Evolutionary conservation across 2,113 vertebrate genomes (phyloP), one percentile per base, ranked within the genome.

Genomic region (Asarcornis scutulata): DNA sequence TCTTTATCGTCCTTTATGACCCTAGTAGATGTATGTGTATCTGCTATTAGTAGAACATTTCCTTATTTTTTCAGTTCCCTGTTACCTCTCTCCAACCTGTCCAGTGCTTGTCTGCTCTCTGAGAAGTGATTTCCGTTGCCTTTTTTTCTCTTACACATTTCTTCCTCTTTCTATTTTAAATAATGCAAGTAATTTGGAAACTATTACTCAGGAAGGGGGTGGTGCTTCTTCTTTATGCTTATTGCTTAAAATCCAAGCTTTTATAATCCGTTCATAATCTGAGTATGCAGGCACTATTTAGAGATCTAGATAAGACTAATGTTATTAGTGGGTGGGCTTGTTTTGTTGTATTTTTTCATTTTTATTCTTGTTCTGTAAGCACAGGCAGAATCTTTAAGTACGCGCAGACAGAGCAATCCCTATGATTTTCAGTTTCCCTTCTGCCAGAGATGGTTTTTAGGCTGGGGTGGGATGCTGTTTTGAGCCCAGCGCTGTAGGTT

Each of bases 91-190:
- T 83, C 6, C 60, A 53, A 55, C 50, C 15, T 5, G 7, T 83
- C 53, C 58, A 60, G 1, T 0, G 3, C 42, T 53, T 78, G 3
- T 76, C 85, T 76, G 23, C 46, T 82, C 23, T 50, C 68, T 60
- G 72, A 82, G 74, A 80, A 50, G 36, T 3, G 1, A 74, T 56
- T 84, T 27, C 55, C 76, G 29, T 38, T 77, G 64, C 62, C 29
- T 91, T 91, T 81, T 93, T 91, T 82, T 91, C 52, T 71, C n/a
- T 83, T 86, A 26, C 60, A 7, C 32, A 32, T 86, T 10, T 83
- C 60, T 94, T 91, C 75, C 58, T 80, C 48, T 94, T 93, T 86
- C 83, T 92, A 52, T 71, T 92, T 93, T 77, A 80, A 86, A 67
- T 67, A 27, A 60, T 38, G 9, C 38, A 62, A 77, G 15, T 67